phyloP scores from a whole-genome alignment of 30 jellyfish, hydroid and myxozoan species.

The Aurelia coerulea region DNA sequence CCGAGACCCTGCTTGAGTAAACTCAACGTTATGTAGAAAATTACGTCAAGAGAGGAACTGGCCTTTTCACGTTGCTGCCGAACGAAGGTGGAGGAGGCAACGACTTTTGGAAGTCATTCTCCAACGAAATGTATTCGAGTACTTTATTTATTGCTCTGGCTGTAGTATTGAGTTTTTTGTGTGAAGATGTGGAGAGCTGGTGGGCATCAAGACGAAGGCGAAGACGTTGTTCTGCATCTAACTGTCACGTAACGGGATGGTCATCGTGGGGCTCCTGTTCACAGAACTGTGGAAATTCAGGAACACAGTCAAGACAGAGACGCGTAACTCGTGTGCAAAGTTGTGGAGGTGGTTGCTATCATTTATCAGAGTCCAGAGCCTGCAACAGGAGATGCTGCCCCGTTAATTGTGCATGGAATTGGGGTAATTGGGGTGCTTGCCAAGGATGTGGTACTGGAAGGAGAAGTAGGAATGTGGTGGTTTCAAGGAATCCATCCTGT shows the following conservation, averaged over 20 bases:
- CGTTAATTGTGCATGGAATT: slow-evolving; percentile 66
- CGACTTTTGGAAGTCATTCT: no score
- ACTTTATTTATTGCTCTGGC: background rate
- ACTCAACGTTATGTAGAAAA: no score
- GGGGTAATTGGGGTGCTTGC: slow-evolving; percentile 86
- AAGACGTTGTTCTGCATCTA: slow-evolving; percentile 48
- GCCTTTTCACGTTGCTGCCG: no score
- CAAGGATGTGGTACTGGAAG: slow-evolving; percentile 80
- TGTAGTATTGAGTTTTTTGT: background rate
- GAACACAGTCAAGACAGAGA: slow-evolving; percentile 43
- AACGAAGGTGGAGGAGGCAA: no score
- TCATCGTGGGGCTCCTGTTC: slow-evolving; percentile 46
- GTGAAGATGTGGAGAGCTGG: slow-evolving; percentile 27
- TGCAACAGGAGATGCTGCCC: slow-evolving; percentile 88
- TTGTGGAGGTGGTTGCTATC: slow-evolving; percentile 69
- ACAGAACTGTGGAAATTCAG: slow-evolving; percentile 54
- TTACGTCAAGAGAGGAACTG: no score
- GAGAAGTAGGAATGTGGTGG: slow-evolving; percentile 47
- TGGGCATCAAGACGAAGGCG: slow-evolving; percentile 42
- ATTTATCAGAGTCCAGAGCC: slow-evolving; percentile 33
- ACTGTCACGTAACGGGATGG: slow-evolving; percentile 55
- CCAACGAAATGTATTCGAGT: background rate
- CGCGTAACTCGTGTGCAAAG: slow-evolving; percentile 43
- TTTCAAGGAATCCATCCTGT: slow-evolving; percentile 61
- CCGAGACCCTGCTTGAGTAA: no score